Evolutionary conservation across 2,797 vertebrate species (phyloP), one percentile per base, ranked within the genome.

Genomic region (Eutrigla gurnardus): DNA sequence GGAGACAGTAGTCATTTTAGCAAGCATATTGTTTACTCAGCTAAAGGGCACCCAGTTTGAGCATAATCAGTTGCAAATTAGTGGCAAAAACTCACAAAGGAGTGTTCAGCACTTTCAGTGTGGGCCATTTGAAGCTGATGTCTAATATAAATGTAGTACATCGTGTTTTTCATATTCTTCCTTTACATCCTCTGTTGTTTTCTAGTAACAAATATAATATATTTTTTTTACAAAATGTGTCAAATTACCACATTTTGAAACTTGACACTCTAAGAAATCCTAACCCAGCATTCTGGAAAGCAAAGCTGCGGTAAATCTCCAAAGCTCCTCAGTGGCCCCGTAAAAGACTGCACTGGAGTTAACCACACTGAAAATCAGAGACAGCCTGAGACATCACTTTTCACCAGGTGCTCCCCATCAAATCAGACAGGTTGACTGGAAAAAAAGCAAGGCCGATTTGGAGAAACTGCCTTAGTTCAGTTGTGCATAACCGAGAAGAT

Each of bases 1-100:
- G 55, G 66, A 75, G 70, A 62, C 37, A 36, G 70, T 67, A 79
- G 60, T 77, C 10, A 78, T 80, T 75, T 70, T 78, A 81, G 78
- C 63, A 72, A 75, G 77, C 65, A n/a, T 80, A 78, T 83, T 78
- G 80, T 77, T 92, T 89, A 84, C 85, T 70, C 46, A 75, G 70
- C 78, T 85, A 45, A 84, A 68, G 84, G 73, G 74, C 74, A 82
- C 59, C 58, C 60, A 81, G 69, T 81, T 60, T 70, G 70, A 77
- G 73, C 65, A 70, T 68, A 77, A 75, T 80, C 78, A 79, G 75
- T 73, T 76, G 78, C 72, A 81, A 83, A 80, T 75, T 66, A 70
- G 71, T 70, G 39, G 62, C 66, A 76, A 68, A 75, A 58, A 53
- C 73, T 83, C 82, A 78, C 70, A 74, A 60, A 82, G 65, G 47